A percentile compares a stretch with the other conserved stretches of the same genome.
Conservation (phyloP, 2,888 invertebrate species). For the Volucella bombylans region DNA sequence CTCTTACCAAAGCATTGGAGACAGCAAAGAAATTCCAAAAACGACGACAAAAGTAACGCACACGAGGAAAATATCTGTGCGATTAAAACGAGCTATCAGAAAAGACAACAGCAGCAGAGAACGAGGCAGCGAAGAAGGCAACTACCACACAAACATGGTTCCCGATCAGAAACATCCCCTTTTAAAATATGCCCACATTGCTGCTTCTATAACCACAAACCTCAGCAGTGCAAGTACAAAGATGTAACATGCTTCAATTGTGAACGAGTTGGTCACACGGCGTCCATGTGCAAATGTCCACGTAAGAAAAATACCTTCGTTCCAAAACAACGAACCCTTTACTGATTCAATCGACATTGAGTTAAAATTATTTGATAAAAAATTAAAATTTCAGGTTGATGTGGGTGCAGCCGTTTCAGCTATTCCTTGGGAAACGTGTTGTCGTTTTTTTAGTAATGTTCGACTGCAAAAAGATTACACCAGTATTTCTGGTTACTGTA, state of each 20-base stretch:
- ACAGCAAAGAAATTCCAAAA: slow-evolving; percentile 21
- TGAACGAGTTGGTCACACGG: no score
- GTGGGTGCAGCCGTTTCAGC: no score
- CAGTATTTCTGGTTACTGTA: no score
- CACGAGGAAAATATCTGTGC: not conserved
- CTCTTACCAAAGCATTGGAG: slow-evolving; percentile 15
- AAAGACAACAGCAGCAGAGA: slow-evolving; percentile 2
- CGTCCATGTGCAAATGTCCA: no score
- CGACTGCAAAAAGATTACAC: slow-evolving; percentile 17
- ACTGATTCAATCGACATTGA: no score
- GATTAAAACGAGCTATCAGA: slow-evolving; percentile 13
- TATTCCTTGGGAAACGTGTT: slow-evolving; percentile 20
- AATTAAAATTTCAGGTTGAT: slow-evolving; percentile 17
- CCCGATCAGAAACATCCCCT: no score
- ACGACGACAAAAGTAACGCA: not conserved
- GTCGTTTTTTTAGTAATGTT: not conserved
- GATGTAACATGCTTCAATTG: no score
- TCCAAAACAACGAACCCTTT: not conserved
- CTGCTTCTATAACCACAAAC: no score
- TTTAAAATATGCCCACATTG: no score
- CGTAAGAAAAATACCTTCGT: not conserved
- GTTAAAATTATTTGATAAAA: no score
- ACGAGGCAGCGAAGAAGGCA: no score
- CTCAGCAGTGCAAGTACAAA: no score
- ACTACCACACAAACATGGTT: slow-evolving; percentile 2